These are phyloP conservation scores for Eciton burchellii DNA, from an alignment of 1,140 invertebrate genomes.

Conservation along the genomic window DNA sequence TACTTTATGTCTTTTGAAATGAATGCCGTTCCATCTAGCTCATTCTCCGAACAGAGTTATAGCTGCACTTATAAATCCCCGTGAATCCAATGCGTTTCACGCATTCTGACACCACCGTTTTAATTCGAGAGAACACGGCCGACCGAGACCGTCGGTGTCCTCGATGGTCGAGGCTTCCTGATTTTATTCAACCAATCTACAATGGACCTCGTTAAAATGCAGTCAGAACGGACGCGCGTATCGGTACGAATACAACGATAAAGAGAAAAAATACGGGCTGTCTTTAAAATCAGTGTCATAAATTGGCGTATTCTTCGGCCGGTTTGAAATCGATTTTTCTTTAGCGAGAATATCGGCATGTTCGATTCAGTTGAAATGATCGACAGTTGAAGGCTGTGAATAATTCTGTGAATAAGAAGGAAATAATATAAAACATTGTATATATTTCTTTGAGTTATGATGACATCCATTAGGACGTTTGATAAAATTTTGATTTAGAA, in stretches of 20 bases:
- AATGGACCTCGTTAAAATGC: slow-evolving; percentile 62
- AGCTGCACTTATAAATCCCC: background rate
- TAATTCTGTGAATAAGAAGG: background rate
- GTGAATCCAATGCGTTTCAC: slow-evolving; percentile 1
- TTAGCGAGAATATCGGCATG: background rate
- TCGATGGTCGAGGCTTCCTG: background rate
- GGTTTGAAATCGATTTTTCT: background rate
- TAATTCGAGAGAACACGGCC: slow-evolving; percentile 30
- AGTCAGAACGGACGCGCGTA: background rate
- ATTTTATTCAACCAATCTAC: slow-evolving; percentile 42
- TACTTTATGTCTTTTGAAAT: slow-evolving; percentile 30
- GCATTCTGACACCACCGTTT: slow-evolving; percentile 6
- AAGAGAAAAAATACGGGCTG: slow-evolving; percentile 26
- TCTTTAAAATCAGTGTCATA: slow-evolving; percentile 3
- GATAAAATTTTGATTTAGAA: too few species aligned
- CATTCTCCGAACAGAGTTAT: background rate
- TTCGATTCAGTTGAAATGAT: background rate
- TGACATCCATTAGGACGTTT: too few species aligned
- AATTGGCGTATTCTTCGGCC: slow-evolving; percentile 23
- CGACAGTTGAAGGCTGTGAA: too few species aligned
- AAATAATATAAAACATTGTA: slow-evolving; percentile 1
- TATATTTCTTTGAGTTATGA: too few species aligned
- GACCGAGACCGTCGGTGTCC: slow-evolving; percentile 28
- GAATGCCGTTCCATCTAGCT: background rate
- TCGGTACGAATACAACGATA: slow-evolving; percentile 1